Evolutionary conservation across 2,888 invertebrate species (phyloP).

Genomic region (Drosophila paramelanica): DNA sequence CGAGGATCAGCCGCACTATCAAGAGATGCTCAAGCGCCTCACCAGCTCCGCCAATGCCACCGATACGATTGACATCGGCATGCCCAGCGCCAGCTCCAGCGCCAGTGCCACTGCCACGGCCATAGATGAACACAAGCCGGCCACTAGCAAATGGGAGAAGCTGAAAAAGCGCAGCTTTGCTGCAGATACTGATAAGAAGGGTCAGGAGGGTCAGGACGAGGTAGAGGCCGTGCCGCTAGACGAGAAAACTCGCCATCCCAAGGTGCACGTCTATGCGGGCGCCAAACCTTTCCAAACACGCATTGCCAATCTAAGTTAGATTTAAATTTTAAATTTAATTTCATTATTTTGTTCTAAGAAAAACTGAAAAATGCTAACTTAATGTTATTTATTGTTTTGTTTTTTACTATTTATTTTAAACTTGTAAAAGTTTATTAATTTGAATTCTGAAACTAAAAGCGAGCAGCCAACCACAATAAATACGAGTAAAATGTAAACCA

Average conservation of each 20-base stretch:
- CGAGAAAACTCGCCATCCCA: slow-evolving; percentile 9
- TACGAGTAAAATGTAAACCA: too few relatives aligned
- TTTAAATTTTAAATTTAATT: not conserved
- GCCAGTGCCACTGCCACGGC: not conserved
- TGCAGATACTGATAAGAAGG: not conserved
- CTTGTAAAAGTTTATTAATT: too few relatives aligned
- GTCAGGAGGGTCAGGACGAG: not conserved
- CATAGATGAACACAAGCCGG: not conserved
- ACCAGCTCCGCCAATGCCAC: slow-evolving; percentile 41
- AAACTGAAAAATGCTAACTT: not conserved
- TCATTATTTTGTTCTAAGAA: not conserved
- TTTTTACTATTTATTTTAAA: too few relatives aligned
- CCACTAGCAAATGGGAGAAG: slow-evolving; percentile 46
- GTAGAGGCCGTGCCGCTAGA: slow-evolving; percentile 9
- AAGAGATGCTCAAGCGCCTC: slow-evolving; percentile 57
- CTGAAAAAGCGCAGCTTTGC: slow-evolving; percentile 57
- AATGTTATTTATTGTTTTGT: too few relatives aligned
- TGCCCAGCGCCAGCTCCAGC: slow-evolving; percentile 11
- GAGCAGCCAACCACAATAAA: too few relatives aligned
- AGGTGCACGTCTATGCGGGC: slow-evolving; percentile 30
- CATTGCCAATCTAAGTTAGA: slow-evolving; percentile 56
- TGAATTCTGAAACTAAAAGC: too few relatives aligned
- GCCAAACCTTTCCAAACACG: slow-evolving; percentile 57
- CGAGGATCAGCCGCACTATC: slow-evolving; percentile 75
- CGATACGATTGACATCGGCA: slow-evolving; percentile 61